Evolutionary conservation across 2,797 vertebrate genomes (phyloP).

Genomic region (Cyprinella venusta): DNA sequence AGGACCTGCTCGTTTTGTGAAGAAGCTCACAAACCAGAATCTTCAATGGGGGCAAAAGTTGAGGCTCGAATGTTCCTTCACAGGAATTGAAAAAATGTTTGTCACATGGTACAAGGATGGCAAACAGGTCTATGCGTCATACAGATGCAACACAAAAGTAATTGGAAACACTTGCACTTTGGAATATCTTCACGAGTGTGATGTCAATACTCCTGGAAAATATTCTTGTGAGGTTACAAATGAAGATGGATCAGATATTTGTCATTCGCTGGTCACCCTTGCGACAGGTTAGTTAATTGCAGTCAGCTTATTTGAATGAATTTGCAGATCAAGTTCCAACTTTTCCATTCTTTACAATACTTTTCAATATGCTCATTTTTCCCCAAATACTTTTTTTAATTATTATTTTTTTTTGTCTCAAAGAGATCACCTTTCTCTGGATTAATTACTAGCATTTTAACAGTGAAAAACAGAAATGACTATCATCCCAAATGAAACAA

Average conservation of each 20-base stretch:
- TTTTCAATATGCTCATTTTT: constrained; percentile 70
- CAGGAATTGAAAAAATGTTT: constrained; percentile 82
- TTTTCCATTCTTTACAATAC: neutral
- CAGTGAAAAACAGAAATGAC: constrained; percentile 74
- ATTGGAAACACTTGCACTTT: constrained; percentile 76
- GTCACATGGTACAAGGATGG: constrained; percentile 89
- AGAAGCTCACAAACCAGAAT: constrained; percentile 81
- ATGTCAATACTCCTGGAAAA: constrained; percentile 81
- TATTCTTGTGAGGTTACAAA: constrained; percentile 89
- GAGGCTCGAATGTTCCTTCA: constrained; percentile 85
- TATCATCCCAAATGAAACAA: neutral
- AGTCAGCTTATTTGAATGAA: constrained; percentile 14
- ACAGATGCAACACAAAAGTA: constrained; percentile 69
- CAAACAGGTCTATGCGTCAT: constrained; percentile 84
- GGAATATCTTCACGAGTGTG: constrained; percentile 81
- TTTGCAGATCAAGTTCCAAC: neutral
- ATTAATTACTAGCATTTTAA: constrained; percentile 85
- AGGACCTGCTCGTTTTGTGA: constrained; percentile 82
- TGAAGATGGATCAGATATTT: constrained; percentile 82
- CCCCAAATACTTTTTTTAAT: constrained; percentile 73
- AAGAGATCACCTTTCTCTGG: constrained; percentile 83
- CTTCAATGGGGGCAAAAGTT: constrained; percentile 84
- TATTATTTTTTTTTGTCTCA: constrained; percentile 61
- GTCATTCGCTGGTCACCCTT: constrained; percentile 78
- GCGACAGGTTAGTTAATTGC: constrained; percentile 80